Evolutionary conservation across 2,888 invertebrate genomes (phyloP), one percentile per base, ranked within the genome.

Genomic region (Drosophila lutescens): DNA sequence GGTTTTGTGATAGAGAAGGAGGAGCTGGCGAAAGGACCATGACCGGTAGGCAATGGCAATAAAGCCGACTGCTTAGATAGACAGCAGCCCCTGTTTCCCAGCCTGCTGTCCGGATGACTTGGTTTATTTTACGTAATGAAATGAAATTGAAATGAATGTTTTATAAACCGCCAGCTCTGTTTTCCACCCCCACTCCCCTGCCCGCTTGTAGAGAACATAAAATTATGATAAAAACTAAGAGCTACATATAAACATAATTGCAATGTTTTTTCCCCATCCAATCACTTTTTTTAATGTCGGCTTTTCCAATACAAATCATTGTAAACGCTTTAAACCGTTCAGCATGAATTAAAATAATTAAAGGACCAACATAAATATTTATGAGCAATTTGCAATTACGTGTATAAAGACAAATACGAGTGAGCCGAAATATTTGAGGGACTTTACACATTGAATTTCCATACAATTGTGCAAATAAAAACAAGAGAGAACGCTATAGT

Each of bases 131-230:
- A 80, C 85, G 78, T 86, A 86, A 86, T 80, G 86, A 87, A 86
- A 86, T 86, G 77, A 86, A 89, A 89, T 87, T 85, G 88, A 82
- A 86, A 89, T 87, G 88, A 87, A 86, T 85, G 83, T 87, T 89
- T 86, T 87, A 82, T 85, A 76, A 87, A 76, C 74, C 80, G 65
- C 51, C 71, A 74, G 70, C 61, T 55, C 47, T 43, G 53, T 49
- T 41, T 23, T 26, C 10, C 46, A n/a, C 23, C 26, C 15, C 9
- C 46, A 10, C 12, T 10, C 9, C 26, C 10, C 30, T 9, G 9
- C 20, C 17, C 44, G 1, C 30, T 40, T 9, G 66, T 36, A 12
- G 34, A 47, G 26, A 59, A 38, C 74, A 46, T 53, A 43, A 73
- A 47, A 70, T 51, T 73, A 73, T 71, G 51, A 43, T 73, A 51